A percentile compares a stretch with the other conserved stretches of the same genome.
Evolutionary conservation across 2,888 invertebrate species (phyloP).

Genomic region (Cantharis nigra): DNA sequence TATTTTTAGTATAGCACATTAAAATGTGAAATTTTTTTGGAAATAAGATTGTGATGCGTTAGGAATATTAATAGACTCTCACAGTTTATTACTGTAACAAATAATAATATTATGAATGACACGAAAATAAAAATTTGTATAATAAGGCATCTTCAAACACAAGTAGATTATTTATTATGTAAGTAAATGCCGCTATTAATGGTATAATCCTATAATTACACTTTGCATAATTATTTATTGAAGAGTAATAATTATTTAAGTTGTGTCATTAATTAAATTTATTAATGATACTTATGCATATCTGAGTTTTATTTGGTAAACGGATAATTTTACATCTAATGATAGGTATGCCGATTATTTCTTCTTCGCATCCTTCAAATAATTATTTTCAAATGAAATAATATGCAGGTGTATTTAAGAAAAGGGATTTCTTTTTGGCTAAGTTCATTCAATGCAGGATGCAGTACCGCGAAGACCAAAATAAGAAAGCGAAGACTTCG

Average conservation of each 20-base stretch:
- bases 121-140: not conserved
- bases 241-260: not conserved
- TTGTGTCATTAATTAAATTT: not conserved
- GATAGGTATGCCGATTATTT: not conserved
- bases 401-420: too few species aligned
- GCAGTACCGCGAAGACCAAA: too few species aligned
- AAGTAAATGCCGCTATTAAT: not conserved
- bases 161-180: not conserved
- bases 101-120: not conserved
- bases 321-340: not conserved
- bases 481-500: too few species aligned
- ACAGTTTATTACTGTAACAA: not conserved
- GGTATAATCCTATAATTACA: not conserved
- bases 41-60: not conserved
- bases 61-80: not conserved
- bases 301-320: not conserved
- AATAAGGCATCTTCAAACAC: not conserved
- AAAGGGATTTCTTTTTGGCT: too few species aligned
- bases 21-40: not conserved
- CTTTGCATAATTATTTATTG: not conserved
- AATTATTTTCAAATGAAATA: not conserved
- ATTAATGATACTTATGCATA: not conserved
- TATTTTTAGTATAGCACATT: slow-evolving; percentile 6
- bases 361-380: not conserved
- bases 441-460: too few species aligned